phyloP scores from a whole-genome alignment of 2,797 vertebrate species.

The Takifugu rubripes region DNA sequence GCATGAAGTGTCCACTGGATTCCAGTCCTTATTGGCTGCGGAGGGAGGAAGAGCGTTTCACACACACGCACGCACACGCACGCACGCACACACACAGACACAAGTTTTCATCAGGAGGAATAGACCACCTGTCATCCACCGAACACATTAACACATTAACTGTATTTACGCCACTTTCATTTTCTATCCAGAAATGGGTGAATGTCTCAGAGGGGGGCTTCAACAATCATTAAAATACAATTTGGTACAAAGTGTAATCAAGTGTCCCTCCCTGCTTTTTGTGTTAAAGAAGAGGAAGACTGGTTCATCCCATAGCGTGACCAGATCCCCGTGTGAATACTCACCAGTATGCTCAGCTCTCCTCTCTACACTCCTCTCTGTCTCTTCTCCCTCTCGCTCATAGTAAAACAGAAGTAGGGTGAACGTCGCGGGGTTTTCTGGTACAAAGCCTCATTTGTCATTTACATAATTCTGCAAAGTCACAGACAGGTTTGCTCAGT shows the following conservation, averaged over 20 bases:
- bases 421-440: constrained; percentile 91
- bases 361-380: constrained; percentile 36
- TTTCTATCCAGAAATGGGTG: too few species aligned
- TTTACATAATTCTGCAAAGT: constrained; percentile 63
- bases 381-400: constrained; percentile 35
- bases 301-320: not conserved
- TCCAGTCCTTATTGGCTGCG: constrained; percentile 65
- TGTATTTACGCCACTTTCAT: too few species aligned
- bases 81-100: too few species aligned
- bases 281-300: not conserved
- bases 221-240: too few species aligned
- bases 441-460: constrained; percentile 74
- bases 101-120: not conserved
- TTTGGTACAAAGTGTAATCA: too few species aligned
- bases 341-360: constrained; percentile 88
- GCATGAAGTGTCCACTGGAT: constrained; percentile 57
- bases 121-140: too few species aligned
- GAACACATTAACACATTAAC: too few species aligned
- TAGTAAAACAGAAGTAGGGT: constrained; percentile 61
- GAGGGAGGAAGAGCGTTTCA: constrained; percentile 1
- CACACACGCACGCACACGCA: too few species aligned
- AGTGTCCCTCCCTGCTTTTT: not conserved
- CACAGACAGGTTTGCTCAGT: constrained; percentile 3
- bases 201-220: too few species aligned
- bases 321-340: constrained; percentile 27